Conservation (phyloP, 2,888 invertebrate species). For the Iselma pallidipennis region DNA sequence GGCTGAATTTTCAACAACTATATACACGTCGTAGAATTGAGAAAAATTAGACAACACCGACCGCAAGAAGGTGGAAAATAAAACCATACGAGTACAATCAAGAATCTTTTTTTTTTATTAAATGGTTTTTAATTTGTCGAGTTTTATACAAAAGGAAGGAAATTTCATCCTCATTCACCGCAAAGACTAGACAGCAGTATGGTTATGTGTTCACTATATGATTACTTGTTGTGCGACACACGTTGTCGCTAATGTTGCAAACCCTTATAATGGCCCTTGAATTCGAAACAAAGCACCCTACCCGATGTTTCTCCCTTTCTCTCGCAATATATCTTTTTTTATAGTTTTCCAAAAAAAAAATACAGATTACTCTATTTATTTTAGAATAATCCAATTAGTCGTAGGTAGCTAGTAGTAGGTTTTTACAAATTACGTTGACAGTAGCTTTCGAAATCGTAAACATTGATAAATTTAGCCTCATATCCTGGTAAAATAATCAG, state of each 20-base stretch:
- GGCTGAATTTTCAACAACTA: neutral
- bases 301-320: neutral
- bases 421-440: slow-evolving; percentile 34
- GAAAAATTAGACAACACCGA: too few species aligned
- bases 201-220: neutral
- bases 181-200: neutral
- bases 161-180: neutral
- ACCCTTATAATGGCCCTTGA: neutral
- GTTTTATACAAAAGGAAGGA: neutral
- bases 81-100: too few species aligned
- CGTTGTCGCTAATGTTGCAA: neutral
- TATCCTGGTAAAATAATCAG: slow-evolving; percentile 46
- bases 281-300: neutral
- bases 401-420: neutral
- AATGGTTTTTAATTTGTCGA: neutral
- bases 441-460: slow-evolving; percentile 33
- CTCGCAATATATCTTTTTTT: too few species aligned
- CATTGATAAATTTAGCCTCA: slow-evolving; percentile 43
- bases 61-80: too few species aligned
- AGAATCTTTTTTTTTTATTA: too few species aligned
- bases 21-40: too few species aligned
- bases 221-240: neutral
- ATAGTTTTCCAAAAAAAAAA: too few species aligned
- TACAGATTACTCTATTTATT: too few species aligned
- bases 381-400: too few species aligned